Conservation (phyloP, 1,140 invertebrate genomes). For the Euura lappo region DNA sequence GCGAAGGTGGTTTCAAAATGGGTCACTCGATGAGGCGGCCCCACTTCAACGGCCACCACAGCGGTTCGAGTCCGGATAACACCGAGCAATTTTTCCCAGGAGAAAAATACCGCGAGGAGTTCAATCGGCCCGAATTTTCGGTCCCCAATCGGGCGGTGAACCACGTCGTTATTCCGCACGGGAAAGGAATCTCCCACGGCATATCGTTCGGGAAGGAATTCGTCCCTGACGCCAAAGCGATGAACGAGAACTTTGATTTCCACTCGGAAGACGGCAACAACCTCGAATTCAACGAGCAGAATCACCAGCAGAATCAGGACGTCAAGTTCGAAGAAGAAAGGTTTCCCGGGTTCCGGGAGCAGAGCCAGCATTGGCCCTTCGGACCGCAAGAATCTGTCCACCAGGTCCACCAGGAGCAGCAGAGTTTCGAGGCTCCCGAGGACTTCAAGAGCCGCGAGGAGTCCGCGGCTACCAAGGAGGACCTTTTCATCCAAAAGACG, state of each 20-base stretch:
- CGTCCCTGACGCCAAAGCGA: slow-evolving; percentile 42
- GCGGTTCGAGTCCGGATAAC: neutral
- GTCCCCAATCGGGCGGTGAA: slow-evolving; percentile 25
- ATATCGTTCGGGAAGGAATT: slow-evolving; percentile 47
- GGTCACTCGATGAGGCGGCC: neutral
- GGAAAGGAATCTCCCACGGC: slow-evolving; percentile 42
- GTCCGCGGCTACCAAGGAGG: neutral
- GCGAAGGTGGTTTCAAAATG: neutral
- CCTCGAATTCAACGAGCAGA: neutral
- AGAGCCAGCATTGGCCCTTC: neutral
- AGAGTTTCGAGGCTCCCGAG: neutral
- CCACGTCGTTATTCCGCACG: slow-evolving; percentile 42
- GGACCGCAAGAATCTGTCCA: too few species aligned
- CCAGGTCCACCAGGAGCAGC: neutral
- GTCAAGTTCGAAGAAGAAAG: neutral
- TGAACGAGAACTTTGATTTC: slow-evolving; percentile 12
- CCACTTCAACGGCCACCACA: neutral
- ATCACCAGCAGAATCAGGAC: neutral
- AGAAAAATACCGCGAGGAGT: neutral
- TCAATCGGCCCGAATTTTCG: neutral
- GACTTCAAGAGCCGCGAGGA: neutral
- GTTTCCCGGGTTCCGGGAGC: neutral
- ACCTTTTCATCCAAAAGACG: neutral
- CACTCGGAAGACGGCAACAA: neutral
- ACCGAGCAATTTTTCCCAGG: neutral